Percentiles rank a stretch among this genome's conserved stretches.
Evolutionary conservation across 2,888 invertebrate genomes (phyloP).

Genomic region (Zootermopsis nevadensis): DNA sequence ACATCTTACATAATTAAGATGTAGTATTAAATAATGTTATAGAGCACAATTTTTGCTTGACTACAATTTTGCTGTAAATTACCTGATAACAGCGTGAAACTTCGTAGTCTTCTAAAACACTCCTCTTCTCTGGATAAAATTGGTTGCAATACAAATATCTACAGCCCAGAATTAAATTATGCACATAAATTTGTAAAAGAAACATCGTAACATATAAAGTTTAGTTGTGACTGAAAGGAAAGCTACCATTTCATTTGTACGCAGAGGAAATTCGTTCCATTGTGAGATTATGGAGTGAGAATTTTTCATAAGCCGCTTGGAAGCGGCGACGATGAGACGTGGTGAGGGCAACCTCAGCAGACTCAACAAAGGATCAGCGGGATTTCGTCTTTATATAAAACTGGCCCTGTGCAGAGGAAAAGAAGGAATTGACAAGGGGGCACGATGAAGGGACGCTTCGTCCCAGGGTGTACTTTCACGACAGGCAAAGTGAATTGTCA

Average conservation of each 20-base stretch:
- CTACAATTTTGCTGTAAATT: no score
- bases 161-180: no score
- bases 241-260: background rate
- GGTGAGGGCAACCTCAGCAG: slow-evolving; percentile 20
- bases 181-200: no score
- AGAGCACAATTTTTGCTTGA: no score
- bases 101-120: no score
- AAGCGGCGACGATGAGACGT: slow-evolving; percentile 24
- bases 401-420: background rate
- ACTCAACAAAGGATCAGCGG: slow-evolving; percentile 25
- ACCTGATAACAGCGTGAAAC: no score
- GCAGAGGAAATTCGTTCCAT: slow-evolving; percentile 3
- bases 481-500: slow-evolving; percentile 26
- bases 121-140: no score
- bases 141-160: no score
- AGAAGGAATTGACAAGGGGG: background rate
- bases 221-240: background rate
- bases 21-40: no score
- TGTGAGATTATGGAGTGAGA: slow-evolving; percentile 33
- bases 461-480: slow-evolving; percentile 22
- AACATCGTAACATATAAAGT: background rate
- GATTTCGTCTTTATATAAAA: slow-evolving; percentile 32
- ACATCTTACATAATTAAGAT: no score
- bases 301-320: slow-evolving; percentile 35
- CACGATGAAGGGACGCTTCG: background rate